Evolutionary conservation across 2,113 vertebrate genomes (phyloP).

Genomic region (Psittacara wagleri): DNA sequence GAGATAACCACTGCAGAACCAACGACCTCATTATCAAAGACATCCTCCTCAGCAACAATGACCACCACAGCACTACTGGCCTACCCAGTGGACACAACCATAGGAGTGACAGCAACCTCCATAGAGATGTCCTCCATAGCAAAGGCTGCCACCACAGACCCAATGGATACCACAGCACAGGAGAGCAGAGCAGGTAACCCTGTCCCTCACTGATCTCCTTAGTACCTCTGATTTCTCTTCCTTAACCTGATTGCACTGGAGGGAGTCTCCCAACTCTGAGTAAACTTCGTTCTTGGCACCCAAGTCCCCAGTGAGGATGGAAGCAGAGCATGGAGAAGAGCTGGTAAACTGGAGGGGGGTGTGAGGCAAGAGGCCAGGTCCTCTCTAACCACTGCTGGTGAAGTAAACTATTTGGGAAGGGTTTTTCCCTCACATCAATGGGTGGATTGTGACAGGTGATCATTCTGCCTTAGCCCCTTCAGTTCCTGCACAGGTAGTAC

Average conservation of each 20-base stretch:
- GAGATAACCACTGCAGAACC: accelerated
- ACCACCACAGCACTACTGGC: not conserved
- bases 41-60: not conserved
- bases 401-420: not conserved
- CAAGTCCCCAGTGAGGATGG: not conserved
- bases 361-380: not conserved
- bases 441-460: accelerated
- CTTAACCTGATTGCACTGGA: not conserved
- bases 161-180: accelerated
- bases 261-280: too few relatives aligned
- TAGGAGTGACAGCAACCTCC: not conserved
- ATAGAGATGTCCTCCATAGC: not conserved
- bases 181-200: not conserved
- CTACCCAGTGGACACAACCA: not conserved
- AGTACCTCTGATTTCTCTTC: not conserved
- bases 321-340: not conserved
- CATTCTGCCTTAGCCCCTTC: not conserved
- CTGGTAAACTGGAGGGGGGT: not conserved
- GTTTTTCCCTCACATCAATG: not conserved
- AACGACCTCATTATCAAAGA: accelerated
- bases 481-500: not conserved
- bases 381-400: not conserved
- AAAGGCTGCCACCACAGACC: not conserved
- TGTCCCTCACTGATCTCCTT: too few relatives aligned
- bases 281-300: not conserved